phyloP scores from a whole-genome alignment of 2,888 invertebrate genomes.

The Leptarthrus brevirostris region DNA sequence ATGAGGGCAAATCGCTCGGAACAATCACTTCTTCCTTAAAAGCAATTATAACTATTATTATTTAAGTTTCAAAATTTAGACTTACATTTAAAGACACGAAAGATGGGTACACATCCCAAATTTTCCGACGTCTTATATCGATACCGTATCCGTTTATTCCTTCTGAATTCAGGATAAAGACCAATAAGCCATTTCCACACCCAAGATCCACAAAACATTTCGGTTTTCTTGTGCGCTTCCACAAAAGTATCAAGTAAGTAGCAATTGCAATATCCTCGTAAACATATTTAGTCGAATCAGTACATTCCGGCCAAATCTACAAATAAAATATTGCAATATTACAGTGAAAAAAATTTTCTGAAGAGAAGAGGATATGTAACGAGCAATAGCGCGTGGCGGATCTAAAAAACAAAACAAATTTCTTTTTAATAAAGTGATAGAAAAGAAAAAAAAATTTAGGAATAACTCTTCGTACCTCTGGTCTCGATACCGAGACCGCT shows the following conservation, averaged over 20 bases:
- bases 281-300: slow-evolving; percentile 94
- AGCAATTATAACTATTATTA: not conserved
- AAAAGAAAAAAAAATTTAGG: no score
- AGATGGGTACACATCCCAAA: slow-evolving; percentile 84
- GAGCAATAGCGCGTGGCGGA: no score
- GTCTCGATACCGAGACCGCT: no score
- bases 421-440: no score
- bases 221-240: slow-evolving; percentile 73
- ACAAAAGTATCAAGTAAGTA: slow-evolving; percentile 83
- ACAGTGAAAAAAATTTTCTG: no score
- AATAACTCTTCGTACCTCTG: no score
- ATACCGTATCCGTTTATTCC: slow-evolving; percentile 86
- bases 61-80: no score
- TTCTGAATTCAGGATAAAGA: slow-evolving; percentile 85
- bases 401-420: no score
- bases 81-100: slow-evolving; percentile 6
- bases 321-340: no score
- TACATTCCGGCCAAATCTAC: slow-evolving; percentile 90
- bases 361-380: no score
- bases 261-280: slow-evolving; percentile 97
- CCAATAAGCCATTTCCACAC: slow-evolving; percentile 96
- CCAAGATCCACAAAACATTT: slow-evolving; percentile 92
- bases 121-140: slow-evolving; percentile 85
- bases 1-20: slow-evolving; percentile 72
- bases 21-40: slow-evolving; percentile 75